These are phyloP conservation scores for Mastacembelus armatus DNA, from an alignment of 2,797 vertebrate species.

Conservation along the genomic window DNA sequence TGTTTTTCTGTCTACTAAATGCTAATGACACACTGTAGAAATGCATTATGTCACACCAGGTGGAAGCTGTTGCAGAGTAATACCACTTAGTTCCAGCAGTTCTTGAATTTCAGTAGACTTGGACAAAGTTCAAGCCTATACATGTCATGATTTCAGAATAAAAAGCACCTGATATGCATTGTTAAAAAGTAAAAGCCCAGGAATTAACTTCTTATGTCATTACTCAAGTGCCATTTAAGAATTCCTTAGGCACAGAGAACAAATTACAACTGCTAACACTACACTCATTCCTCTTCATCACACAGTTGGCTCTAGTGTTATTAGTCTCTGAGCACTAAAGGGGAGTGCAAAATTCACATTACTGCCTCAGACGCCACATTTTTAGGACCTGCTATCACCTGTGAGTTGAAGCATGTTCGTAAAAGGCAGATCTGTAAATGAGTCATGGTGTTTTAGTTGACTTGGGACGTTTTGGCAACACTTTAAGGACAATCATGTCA, in stretches of 20 bases:
- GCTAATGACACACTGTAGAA: conserved; percentile 32
- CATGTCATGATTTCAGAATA: conserved; percentile 69
- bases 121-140: conserved; percentile 46
- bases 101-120: conserved; percentile 53
- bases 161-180: conserved; percentile 58
- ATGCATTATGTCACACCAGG: conserved; percentile 61
- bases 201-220: conserved; percentile 51
- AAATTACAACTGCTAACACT: conserved; percentile 52
- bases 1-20: conserved; percentile 33
- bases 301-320: background rate
- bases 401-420: conserved; percentile 50
- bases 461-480: conserved; percentile 39
- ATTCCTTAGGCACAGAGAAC: conserved; percentile 27
- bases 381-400: conserved; percentile 54
- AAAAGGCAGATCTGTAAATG: conserved; percentile 48
- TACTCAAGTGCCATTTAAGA: conserved; percentile 44
- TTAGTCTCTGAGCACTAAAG: conserved; percentile 27
- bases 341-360: conserved; percentile 30
- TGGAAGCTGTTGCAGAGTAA: conserved; percentile 62
- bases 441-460: conserved; percentile 32
- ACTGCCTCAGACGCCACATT: conserved; percentile 27
- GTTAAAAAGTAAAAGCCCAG: conserved; percentile 32
- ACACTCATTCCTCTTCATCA: conserved; percentile 30
- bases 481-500: conserved; percentile 42
- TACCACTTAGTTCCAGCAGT: conserved; percentile 35